Conservation (phyloP, 2,113 vertebrate species). For the Phylloscopus trochiloides region DNA sequence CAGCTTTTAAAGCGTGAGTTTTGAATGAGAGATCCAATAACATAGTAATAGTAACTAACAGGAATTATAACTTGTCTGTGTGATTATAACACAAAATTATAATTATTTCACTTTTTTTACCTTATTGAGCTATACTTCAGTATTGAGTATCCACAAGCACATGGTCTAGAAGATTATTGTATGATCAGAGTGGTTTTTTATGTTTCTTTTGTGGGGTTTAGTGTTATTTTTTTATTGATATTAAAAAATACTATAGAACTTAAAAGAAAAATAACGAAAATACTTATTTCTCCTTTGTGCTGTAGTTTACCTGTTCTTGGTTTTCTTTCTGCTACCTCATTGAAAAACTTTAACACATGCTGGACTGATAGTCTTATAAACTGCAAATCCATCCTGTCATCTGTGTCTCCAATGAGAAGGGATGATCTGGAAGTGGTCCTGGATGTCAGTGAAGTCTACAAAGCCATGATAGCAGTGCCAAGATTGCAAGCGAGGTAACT, state of each 20-base stretch:
- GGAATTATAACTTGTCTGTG: neutral
- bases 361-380: neutral
- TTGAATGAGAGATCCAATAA: neutral
- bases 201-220: neutral
- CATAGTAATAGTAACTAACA: neutral
- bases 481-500: neutral
- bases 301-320: neutral
- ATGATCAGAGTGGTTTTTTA: neutral
- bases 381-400: neutral
- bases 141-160: neutral
- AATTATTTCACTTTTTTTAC: neutral
- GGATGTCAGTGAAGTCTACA: neutral
- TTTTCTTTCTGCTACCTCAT: neutral
- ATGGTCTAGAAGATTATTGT: neutral
- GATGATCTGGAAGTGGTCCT: neutral
- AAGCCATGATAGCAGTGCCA: neutral
- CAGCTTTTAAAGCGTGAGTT: neutral
- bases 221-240: neutral
- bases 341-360: neutral
- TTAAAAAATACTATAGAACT: neutral
- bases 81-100: neutral
- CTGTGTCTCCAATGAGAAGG: neutral
- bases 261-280: neutral
- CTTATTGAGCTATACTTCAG: rapidly evolving
- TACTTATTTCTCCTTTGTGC: neutral